Conservation (phyloP, 2,113 vertebrate species). For the Nematolebias whitei region DNA sequence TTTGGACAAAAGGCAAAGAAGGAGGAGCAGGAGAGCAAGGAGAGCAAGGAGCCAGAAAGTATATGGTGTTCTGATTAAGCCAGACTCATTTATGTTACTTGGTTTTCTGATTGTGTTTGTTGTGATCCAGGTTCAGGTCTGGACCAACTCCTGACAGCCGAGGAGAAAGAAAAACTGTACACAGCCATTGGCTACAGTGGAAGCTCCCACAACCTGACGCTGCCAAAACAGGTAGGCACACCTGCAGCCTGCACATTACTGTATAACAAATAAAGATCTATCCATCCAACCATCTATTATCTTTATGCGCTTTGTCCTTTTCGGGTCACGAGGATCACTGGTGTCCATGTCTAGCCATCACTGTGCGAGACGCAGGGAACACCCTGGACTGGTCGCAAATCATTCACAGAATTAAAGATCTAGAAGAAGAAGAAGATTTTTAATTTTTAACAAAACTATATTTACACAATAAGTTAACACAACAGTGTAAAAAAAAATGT, state of each 20-base stretch:
- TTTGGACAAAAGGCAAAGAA: constrained; percentile 88
- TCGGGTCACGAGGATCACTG: no score
- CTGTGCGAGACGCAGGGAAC: no score
- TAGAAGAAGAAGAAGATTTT: no score
- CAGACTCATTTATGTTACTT: accelerated
- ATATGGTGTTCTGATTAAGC: constrained; percentile 28
- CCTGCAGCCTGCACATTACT: not conserved
- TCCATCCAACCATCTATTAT: no score
- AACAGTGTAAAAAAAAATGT: no score
- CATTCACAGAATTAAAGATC: no score
- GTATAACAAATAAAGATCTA: no score
- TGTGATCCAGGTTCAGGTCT: constrained; percentile 75
- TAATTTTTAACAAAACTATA: no score
- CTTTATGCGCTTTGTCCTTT: no score
- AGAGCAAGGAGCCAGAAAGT: constrained; percentile 84
- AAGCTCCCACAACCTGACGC: constrained; percentile 83
- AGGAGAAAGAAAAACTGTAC: constrained; percentile 94
- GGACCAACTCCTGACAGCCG: constrained; percentile 90
- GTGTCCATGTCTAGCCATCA: no score
- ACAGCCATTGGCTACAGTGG: constrained; percentile 97
- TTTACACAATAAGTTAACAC: no score
- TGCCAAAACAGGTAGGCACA: constrained; percentile 86
- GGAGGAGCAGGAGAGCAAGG: constrained; percentile 83
- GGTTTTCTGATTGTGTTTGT: not conserved
- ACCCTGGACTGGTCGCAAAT: no score